Evolutionary conservation across 2,797 vertebrate genomes (phyloP).

Genomic region (Momotus momota): DNA sequence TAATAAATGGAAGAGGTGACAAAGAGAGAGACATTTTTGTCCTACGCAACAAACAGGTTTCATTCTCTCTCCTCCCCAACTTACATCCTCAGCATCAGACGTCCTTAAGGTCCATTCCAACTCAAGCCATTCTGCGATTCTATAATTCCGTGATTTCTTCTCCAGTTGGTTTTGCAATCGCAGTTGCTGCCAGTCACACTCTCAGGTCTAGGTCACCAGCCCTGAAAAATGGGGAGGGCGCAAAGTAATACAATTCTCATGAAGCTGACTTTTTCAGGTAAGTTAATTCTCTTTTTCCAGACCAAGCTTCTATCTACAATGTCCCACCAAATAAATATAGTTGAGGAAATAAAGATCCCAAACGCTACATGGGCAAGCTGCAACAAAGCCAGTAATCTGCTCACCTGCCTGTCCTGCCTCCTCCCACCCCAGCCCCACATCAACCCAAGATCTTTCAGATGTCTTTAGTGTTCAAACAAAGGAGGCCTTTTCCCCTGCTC

Average conservation of each 20-base stretch:
- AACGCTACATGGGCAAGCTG: conserved; percentile 36
- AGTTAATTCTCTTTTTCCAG: not conserved
- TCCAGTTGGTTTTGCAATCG: not conserved
- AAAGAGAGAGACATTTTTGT: not conserved
- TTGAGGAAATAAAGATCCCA: not conserved
- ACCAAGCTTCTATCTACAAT: not conserved
- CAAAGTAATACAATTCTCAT: not conserved
- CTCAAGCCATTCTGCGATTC: too few relatives aligned
- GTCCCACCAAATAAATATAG: not conserved
- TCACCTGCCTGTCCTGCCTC: conserved; percentile 44
- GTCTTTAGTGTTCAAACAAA: conserved; percentile 38
- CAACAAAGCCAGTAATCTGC: conserved; percentile 22
- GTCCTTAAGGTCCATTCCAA: too few relatives aligned
- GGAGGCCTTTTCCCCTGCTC: conserved; percentile 36
- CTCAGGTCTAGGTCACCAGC: not conserved
- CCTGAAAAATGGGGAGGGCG: not conserved
- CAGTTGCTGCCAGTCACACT: not conserved
- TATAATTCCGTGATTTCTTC: not conserved
- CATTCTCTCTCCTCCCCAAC: not conserved
- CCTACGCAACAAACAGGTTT: not conserved
- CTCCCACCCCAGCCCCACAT: conserved; percentile 43
- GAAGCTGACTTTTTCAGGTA: not conserved
- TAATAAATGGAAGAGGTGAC: not conserved
- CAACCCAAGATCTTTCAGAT: conserved; percentile 36
- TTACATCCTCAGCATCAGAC: not conserved